A percentile compares a stretch with the other conserved stretches of the same genome.
Evolutionary conservation across 2,888 invertebrate species (phyloP).

Genomic region (Oxycera nigricornis): DNA sequence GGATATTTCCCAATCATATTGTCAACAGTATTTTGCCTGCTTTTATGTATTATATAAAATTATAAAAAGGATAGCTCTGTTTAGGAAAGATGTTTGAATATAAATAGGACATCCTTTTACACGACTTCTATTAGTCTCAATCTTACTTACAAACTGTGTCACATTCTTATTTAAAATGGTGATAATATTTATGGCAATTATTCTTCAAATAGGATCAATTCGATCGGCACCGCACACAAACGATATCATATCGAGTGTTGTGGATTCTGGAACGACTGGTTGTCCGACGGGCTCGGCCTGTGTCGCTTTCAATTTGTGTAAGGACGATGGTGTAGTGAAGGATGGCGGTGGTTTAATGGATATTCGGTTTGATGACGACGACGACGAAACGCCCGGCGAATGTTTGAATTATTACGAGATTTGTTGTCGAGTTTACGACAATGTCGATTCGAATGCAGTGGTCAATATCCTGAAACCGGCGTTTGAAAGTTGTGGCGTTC

Average conservation of each 20-base stretch:
- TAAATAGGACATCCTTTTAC: too few relatives aligned
- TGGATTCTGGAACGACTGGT: background rate
- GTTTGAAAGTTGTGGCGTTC: slow-evolving; percentile 10
- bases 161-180: too few relatives aligned
- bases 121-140: too few relatives aligned
- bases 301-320: slow-evolving; percentile 34
- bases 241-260: background rate
- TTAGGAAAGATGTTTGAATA: too few relatives aligned
- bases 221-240: slow-evolving; percentile 10
- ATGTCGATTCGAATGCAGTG: background rate
- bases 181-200: too few relatives aligned
- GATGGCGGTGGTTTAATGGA: slow-evolving; percentile 29
- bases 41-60: too few relatives aligned
- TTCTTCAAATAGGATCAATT: too few relatives aligned
- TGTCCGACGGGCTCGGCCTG: slow-evolving; percentile 64
- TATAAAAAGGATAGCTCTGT: too few relatives aligned
- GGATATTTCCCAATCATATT: too few relatives aligned
- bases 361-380: slow-evolving; percentile 21
- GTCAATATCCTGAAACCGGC: too few relatives aligned
- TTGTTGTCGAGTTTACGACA: slow-evolving; percentile 25
- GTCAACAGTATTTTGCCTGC: too few relatives aligned
- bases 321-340: slow-evolving; percentile 5
- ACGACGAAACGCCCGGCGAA: slow-evolving; percentile 4
- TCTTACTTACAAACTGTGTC: too few relatives aligned
- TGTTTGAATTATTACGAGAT: slow-evolving; percentile 23